A percentile compares a stretch with the other conserved stretches of the same genome.
Conservation (phyloP, 2,888 invertebrate species). For the Lasioglossum pauxillum region DNA sequence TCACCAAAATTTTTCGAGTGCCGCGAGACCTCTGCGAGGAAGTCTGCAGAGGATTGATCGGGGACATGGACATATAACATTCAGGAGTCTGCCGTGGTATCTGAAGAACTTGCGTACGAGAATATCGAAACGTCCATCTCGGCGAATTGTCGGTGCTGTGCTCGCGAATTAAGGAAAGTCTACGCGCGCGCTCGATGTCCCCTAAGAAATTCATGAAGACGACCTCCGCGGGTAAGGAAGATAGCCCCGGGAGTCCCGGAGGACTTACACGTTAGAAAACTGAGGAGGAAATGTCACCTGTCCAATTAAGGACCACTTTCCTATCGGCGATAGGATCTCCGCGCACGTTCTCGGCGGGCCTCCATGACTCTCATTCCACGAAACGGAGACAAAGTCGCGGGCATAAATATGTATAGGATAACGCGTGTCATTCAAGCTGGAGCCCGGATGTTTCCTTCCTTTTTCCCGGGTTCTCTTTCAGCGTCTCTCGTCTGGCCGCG, state of each 20-base stretch:
- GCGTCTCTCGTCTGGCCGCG: slow-evolving; percentile 29
- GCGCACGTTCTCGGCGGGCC: slow-evolving; percentile 33
- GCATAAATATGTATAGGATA: slow-evolving; percentile 65
- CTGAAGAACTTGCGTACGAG: neutral
- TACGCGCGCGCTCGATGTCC: neutral
- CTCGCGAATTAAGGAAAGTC: neutral
- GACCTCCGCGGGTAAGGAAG: neutral
- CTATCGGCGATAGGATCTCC: slow-evolving; percentile 54
- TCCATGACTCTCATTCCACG: slow-evolving; percentile 43
- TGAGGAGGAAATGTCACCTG: slow-evolving; percentile 64
- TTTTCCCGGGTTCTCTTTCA: slow-evolving; percentile 40
- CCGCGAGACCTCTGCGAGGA: neutral
- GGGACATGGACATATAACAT: neutral
- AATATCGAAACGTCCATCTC: neutral
- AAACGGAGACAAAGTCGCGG: slow-evolving; percentile 49
- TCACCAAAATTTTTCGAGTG: neutral
- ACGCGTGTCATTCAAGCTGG: slow-evolving; percentile 41
- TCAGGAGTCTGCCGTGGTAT: neutral
- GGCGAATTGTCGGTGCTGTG: neutral
- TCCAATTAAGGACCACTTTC: slow-evolving; percentile 64
- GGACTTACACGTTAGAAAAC: slow-evolving; percentile 23
- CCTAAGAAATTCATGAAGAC: neutral
- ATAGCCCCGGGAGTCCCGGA: neutral
- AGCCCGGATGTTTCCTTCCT: slow-evolving; percentile 51
- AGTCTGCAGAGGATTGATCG: neutral